Percentiles rank a stretch among this genome's conserved stretches.
phyloP scores from a whole-genome alignment of 2,888 invertebrate genomes.

The Ochropleura plecta region DNA sequence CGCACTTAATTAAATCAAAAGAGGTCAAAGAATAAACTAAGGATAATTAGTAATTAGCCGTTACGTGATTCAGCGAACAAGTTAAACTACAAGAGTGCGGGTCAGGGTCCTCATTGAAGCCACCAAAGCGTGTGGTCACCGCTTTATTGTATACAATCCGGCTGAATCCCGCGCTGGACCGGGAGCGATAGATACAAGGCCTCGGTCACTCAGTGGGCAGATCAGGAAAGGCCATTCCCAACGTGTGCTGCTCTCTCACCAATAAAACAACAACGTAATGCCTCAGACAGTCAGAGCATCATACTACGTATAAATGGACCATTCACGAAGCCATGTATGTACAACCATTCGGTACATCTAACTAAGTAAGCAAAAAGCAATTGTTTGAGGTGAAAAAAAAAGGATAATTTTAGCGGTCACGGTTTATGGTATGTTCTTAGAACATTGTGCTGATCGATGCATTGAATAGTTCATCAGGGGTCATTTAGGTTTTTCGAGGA shows the following conservation, averaged over 20 bases:
- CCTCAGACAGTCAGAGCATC: background rate
- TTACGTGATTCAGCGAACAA: constrained; percentile 49
- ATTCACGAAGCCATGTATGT: background rate
- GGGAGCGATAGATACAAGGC: constrained; percentile 14
- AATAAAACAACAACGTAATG: background rate
- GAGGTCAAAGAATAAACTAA: constrained; percentile 61
- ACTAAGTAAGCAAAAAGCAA: background rate
- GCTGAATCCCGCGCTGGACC: constrained; percentile 22
- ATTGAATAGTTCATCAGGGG: background rate
- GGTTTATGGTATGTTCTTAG: background rate
- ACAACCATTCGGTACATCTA: background rate
- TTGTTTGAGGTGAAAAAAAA: background rate
- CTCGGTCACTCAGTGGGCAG: constrained; percentile 7
- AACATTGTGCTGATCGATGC: background rate
- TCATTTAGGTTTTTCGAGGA: background rate
- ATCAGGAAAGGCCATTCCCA: constrained; percentile 1
- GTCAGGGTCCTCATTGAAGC: constrained; percentile 62
- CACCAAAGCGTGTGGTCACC: constrained; percentile 62
- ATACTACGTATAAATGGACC: background rate
- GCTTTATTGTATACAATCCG: constrained; percentile 57
- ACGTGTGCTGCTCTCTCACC: background rate
- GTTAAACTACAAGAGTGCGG: constrained; percentile 36
- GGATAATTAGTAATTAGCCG: constrained; percentile 63
- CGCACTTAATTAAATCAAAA: constrained; percentile 62
- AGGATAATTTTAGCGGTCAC: background rate